These are phyloP conservation scores for Okapia johnstoni DNA, from an alignment of 2,113 vertebrate genomes.

Conservation along the genomic window DNA sequence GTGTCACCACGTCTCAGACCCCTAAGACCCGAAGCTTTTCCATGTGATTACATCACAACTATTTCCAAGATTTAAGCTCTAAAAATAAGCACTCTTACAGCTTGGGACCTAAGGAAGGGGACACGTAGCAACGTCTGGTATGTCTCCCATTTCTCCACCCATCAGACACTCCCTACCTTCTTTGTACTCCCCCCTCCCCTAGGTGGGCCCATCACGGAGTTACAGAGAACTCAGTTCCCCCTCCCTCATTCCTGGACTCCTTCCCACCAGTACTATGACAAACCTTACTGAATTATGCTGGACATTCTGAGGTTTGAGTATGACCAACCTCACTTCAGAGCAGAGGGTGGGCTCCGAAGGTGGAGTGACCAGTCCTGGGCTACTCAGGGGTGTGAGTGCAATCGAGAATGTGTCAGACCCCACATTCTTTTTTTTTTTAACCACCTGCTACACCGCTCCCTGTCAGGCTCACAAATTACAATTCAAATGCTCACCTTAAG, in stretches of 20 bases:
- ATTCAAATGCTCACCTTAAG: not conserved
- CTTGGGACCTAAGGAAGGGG: not conserved
- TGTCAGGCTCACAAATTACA: not conserved
- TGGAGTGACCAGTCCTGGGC: not conserved
- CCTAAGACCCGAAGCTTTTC: not conserved
- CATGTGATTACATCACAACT: not conserved
- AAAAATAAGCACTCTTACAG: not conserved
- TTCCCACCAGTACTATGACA: not conserved
- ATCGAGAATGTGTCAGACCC: not conserved
- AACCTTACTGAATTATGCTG: not conserved
- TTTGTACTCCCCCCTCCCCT: not conserved
- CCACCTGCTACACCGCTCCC: not conserved
- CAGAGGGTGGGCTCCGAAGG: not conserved
- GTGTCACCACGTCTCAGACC: not conserved
- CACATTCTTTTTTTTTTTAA: not conserved
- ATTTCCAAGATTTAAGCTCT: slow-evolving; percentile 3
- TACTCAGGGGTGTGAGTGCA: not conserved
- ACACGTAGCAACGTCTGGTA: not conserved
- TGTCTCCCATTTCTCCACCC: not conserved
- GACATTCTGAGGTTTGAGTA: not conserved
- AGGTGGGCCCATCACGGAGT: not conserved
- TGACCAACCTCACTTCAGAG: not conserved
- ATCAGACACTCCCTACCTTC: not conserved
- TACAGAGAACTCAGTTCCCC: not conserved
- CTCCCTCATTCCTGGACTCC: not conserved